Evolutionary conservation across 1,140 invertebrate genomes (phyloP), one percentile per base, ranked within the genome.

Genomic region (Leptoteleia sp.): DNA sequence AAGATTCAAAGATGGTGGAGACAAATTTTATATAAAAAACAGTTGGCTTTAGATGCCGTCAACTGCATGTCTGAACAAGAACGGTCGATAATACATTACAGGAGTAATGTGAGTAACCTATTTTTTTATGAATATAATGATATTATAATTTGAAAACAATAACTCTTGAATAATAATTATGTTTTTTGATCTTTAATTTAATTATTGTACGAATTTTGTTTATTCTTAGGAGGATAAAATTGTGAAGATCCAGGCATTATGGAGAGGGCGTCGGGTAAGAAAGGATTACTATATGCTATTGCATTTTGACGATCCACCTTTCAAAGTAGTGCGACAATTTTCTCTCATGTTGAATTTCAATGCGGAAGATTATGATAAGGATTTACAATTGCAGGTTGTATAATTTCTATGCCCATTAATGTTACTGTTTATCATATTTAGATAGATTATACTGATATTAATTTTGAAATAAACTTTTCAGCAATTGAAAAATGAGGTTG

Each of bases 271-370:
- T 15, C 83, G 88, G 19, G 91, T 92, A 1, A 88, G 93, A 37
- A 86, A 89, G 81, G 91, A 92, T 8, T 93, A 93, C 62, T 85
- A 89, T 33, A 91, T 91, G 0, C 81, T 94, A 0, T 91, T 94
- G 72, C 89, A 92, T 71, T 91, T 91, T 43, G 88, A 92, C 3
- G 93, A 93, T 82, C 94, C 94, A 22, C 91, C 94, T 1, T 91
- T 95, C 19, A 90, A 91, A 72, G 91, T 94, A n/a, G 92, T 96
- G 1, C 91, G 93, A 45, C 92, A 93, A 71, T 95, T 95, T 90
- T 92, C 94, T 2, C 90, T 92, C 27, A 89, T 95, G 67, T 86
- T 95, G 37, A 93, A 94, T 83, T 92, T 94, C 50, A 94, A 92
- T 47, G 92, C 93, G 35, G 91, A 93, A 79, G 94, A 95, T 87